A percentile compares a stretch with the other conserved stretches of the same genome.
Evolutionary conservation across 64 coral and sea anemone species (phyloP).

Genomic region (Actinia tenebrosa): DNA sequence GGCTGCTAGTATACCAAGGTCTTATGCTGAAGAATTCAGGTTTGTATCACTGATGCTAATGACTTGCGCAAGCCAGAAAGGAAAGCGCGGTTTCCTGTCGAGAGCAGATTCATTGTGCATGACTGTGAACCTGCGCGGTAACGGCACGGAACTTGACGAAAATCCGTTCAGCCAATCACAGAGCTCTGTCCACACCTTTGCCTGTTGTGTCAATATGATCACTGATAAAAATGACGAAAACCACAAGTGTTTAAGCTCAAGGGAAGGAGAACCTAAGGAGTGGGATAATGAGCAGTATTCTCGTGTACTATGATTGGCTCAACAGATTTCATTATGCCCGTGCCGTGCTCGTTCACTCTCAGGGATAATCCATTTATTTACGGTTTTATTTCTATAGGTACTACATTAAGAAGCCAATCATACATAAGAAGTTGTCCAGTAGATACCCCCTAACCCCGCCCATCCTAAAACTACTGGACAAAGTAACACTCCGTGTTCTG

Average conservation of each 20-base stretch:
- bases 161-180: too few relatives aligned
- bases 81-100: too few relatives aligned
- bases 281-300: too few relatives aligned
- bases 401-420: not conserved
- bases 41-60: constrained; percentile 3
- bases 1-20: constrained; percentile 45
- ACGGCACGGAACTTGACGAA: too few relatives aligned
- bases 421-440: not conserved
- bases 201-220: too few relatives aligned
- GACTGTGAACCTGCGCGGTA: too few relatives aligned
- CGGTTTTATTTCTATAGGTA: not conserved
- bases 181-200: too few relatives aligned
- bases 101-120: too few relatives aligned
- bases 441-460: constrained; percentile 63
- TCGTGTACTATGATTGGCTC: too few relatives aligned
- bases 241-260: too few relatives aligned
- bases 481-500: constrained; percentile 50
- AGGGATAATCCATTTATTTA: constrained; percentile 40
- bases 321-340: not conserved
- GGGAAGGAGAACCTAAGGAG: too few relatives aligned
- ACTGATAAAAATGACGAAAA: too few relatives aligned
- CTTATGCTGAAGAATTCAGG: constrained; percentile 97
- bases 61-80: not conserved
- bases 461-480: constrained; percentile 54
- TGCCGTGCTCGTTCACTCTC: not conserved